phyloP scores from a whole-genome alignment of 2,888 invertebrate genomes.

The Eilema caniola region DNA sequence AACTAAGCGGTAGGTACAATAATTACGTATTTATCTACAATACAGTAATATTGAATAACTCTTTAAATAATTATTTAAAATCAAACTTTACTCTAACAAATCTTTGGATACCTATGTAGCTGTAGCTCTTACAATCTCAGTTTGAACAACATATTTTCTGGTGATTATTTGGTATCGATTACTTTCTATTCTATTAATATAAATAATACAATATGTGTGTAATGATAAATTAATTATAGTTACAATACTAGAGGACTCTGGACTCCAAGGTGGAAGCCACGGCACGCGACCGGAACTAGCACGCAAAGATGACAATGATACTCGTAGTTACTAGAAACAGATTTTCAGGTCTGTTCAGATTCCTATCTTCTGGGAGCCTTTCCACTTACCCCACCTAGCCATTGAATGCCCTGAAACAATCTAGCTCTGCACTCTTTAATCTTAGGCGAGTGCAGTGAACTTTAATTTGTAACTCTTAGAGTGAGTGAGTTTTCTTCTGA shows the following conservation, averaged over 20 bases:
- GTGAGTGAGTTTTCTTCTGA: neutral
- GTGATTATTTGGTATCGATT: no score
- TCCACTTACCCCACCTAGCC: neutral
- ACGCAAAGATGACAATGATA: no score
- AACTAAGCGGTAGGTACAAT: slow-evolving; percentile 28
- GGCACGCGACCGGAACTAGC: no score
- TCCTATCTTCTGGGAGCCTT: neutral
- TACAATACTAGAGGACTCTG: no score
- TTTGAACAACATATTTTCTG: neutral
- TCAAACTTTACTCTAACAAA: neutral
- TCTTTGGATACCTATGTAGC: slow-evolving; percentile 5
- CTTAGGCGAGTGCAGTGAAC: neutral
- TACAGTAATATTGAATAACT: slow-evolving; percentile 3
- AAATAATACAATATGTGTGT: neutral
- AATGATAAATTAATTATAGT: neutral
- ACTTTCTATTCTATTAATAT: neutral
- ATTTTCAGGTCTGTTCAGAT: neutral
- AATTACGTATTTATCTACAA: slow-evolving; percentile 47
- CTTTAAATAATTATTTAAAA: neutral
- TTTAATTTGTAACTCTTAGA: no score
- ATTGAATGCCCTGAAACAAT: neutral
- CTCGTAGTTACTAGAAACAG: neutral
- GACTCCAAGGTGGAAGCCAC: no score
- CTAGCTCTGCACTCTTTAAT: neutral
- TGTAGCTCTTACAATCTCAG: neutral